A percentile compares a stretch with the other conserved stretches of the same genome.
These are phyloP conservation scores for Hemicentrotus pulcherrimus DNA, from an alignment of 35 echinoderm and acorn worm genomes.

Conservation along the genomic window DNA sequence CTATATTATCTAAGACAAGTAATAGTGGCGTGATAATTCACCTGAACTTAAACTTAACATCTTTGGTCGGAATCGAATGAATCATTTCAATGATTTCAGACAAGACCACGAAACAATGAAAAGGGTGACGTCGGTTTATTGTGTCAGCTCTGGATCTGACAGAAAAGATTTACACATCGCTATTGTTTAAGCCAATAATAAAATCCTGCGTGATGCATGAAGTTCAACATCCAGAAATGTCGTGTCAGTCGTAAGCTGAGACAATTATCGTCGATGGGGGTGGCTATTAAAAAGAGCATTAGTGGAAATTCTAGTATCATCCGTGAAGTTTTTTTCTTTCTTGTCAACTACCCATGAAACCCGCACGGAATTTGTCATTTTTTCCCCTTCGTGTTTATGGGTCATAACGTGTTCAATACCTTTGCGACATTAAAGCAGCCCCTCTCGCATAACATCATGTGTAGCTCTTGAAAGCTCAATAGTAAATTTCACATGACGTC, in stretches of 20 bases:
- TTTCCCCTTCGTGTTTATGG: not conserved
- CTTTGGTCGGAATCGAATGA: not conserved
- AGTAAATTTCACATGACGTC: no score
- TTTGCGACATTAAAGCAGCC: not conserved
- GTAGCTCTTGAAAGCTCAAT: no score
- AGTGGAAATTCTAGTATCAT: not conserved
- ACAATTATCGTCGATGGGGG: conserved; percentile 26
- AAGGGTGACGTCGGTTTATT: not conserved
- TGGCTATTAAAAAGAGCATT: conserved; percentile 15
- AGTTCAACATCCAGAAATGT: conserved; percentile 36
- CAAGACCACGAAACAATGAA: not conserved
- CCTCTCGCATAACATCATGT: no score
- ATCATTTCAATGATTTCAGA: not conserved
- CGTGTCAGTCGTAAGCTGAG: conserved; percentile 28
- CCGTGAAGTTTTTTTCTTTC: not conserved
- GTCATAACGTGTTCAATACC: not conserved
- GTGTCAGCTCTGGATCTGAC: conserved; percentile 7
- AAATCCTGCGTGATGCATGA: not conserved
- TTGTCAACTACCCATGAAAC: not conserved
- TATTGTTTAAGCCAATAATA: conserved; percentile 36
- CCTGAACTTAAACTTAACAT: conserved; percentile 5
- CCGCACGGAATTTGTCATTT: not conserved
- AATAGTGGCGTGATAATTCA: not conserved
- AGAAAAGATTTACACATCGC: conserved; percentile 18
- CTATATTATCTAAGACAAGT: not conserved